Percentiles rank a stretch among this genome's conserved stretches.
phyloP scores from a whole-genome alignment of 2,888 invertebrate genomes.

The Spodoptera exigua region DNA sequence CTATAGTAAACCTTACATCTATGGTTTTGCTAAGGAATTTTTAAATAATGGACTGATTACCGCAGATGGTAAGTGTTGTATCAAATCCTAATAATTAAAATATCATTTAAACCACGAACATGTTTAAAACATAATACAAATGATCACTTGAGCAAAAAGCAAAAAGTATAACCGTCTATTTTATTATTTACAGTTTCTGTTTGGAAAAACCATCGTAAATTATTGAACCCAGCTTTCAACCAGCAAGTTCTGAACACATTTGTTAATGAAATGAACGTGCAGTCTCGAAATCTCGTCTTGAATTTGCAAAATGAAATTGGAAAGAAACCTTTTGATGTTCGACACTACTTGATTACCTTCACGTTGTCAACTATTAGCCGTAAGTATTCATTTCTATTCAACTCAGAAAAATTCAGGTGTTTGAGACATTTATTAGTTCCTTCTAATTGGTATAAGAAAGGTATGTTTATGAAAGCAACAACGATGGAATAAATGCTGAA shows the following conservation, averaged over 20 bases:
- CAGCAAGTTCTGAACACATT: conserved; percentile 59
- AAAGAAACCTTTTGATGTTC: conserved; percentile 57
- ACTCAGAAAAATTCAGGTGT: too few species aligned
- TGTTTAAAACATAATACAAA: too few species aligned
- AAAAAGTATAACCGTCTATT: too few species aligned
- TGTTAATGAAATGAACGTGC: conserved; percentile 58
- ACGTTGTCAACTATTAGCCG: not conserved
- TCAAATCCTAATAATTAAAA: too few species aligned
- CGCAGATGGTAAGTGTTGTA: conserved; percentile 16
- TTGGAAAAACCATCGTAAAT: conserved; percentile 68
- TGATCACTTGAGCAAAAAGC: too few species aligned
- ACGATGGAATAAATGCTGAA: too few species aligned
- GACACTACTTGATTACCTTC: conserved; percentile 32
- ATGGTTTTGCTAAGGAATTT: conserved; percentile 41
- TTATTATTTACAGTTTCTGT: conserved; percentile 10
- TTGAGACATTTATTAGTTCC: too few species aligned
- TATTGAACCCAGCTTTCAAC: conserved; percentile 64
- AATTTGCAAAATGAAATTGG: conserved; percentile 44
- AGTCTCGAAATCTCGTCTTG: conserved; percentile 51
- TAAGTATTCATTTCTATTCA: not conserved
- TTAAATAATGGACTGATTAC: conserved; percentile 48
- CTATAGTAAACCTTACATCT: conserved; percentile 44
- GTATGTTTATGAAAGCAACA: too few species aligned
- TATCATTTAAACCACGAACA: too few species aligned
- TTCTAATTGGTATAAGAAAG: too few species aligned